Base-by-base conservation (phyloP, 2,113 vertebrate species). In the Astatotilapia flaviijosephi region DNA sequence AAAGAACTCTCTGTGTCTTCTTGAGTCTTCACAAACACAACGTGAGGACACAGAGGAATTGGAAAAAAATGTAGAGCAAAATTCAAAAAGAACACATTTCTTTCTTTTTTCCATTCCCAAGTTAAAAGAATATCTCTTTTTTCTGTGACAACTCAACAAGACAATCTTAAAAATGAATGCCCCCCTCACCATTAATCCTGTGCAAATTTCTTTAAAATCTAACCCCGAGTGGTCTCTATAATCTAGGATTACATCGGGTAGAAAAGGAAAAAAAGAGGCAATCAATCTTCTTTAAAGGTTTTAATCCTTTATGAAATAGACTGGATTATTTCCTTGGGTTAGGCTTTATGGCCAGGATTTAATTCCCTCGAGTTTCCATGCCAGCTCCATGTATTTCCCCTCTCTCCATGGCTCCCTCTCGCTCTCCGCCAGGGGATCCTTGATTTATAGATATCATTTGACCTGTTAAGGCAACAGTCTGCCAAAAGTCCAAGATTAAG, bases 361-460 rank as follows among this genome's bases (percentile, higher is more conserved):
- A 95, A 96, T 95, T 96, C 95, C 92, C 93, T 42, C 6, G 94
- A 94, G 91, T 93, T 92, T 93, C 89, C 68, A 68, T 88, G 89
- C 87, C 86, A 87, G 88, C 88, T 90, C 82, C 80, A 55, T 86
- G 83, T 79, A 53, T 89, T 86, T 81, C 60, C 60, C 45, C 89
- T 82, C 90, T 70, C 87, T 91, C 91, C 80, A 85, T 12, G 19
- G 82, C 89, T 93, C 86, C 85, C 68, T 89, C 86, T 92, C 62
- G 26, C 82, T 87, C 91, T 85, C 89, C 83, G 55, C 95, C 82
- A 82, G 84, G 93, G 94, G 92, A 95, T 92, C 91, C 88, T 95
- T 97, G 96, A 97, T 96, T 97, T 97, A 97, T 96, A 94, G 95
- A 95, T 96, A 95, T 96, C 96, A 96, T 96, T 97, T 97, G 96